Evolutionary conservation across 2,888 invertebrate species (phyloP), one percentile per base, ranked within the genome.

Genomic region (Drosophila recens): DNA sequence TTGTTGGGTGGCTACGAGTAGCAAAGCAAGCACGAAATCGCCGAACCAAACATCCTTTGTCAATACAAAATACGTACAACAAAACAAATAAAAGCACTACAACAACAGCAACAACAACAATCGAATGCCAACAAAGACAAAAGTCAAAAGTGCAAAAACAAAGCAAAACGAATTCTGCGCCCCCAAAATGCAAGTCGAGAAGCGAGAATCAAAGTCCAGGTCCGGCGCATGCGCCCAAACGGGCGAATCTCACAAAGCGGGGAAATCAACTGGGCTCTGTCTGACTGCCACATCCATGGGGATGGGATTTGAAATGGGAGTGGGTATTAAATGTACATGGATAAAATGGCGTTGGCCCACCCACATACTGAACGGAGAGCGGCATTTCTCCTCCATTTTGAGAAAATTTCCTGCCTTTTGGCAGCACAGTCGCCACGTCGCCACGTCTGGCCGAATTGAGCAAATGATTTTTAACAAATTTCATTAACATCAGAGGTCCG

Each of bases 401-500:
- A 88, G 86, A 90, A 77, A 90, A 89, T 89, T 72, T 90, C 90
- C 90, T 87, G 49, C n/a, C 27, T 45, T 27, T 27, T 45, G 45
- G 45, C 45, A 45, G 45, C 62, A 59, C 23, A 66, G 67, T 46
- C 66, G 36, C 53, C 67, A 52, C 52, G 63, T 43, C 62, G 61
- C 64, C 46, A 68, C 54, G 62, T 70, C 72, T 74, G 72, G 70
- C 58, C 70, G 67, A 72, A 58, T 59, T 63, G 75, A 86, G 85
- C 74, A 81, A 81, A 87, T 90, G 87, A 88, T 87, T 87, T 87
- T 90, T 82, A 87, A 84, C 90, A 89, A 89, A 87, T 90, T 91
- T 85, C 87, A 89, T 90, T 88, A 90, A 90, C 85, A 89, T 90
- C 91, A 91, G 91, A 91, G 91, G 86, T 88, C 85, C 86, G 90